A percentile compares a stretch with the other conserved stretches of the same genome.
Evolutionary conservation across 2,888 invertebrate genomes (phyloP).

Genomic region (Lomographa bimaculata): DNA sequence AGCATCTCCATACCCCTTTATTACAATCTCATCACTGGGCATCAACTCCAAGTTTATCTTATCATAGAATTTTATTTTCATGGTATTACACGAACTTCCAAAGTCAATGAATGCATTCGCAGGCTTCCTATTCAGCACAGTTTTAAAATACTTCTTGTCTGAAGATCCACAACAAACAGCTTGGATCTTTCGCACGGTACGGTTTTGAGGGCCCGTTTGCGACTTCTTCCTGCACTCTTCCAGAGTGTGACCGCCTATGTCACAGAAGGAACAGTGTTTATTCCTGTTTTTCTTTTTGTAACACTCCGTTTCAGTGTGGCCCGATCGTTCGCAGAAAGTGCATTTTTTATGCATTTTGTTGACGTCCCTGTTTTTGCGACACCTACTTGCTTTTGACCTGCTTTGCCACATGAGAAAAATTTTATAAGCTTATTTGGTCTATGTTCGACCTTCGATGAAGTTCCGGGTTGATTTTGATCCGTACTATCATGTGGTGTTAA

Average conservation of each 20-base stretch:
- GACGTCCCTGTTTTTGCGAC: neutral
- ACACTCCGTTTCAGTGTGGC: conserved; percentile 15
- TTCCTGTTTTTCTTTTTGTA: neutral
- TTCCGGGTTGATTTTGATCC: neutral
- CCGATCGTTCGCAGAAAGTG: neutral
- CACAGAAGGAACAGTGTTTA: conserved; percentile 12
- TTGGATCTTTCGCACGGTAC: conserved; percentile 3
- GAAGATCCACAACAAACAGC: conserved; percentile 4
- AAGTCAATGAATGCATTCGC: conserved; percentile 22
- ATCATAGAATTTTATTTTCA: conserved; percentile 10
- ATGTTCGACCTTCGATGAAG: too few relatives aligned
- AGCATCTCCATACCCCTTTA: conserved; percentile 23
- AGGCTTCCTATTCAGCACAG: conserved; percentile 7
- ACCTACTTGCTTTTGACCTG: conserved; percentile 18
- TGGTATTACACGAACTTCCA: conserved; percentile 21
- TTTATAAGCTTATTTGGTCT: too few relatives aligned
- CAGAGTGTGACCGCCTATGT: conserved; percentile 10
- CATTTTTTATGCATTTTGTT: conserved; percentile 2
- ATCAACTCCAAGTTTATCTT: neutral
- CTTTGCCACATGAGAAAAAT: conserved; percentile 14
- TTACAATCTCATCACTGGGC: conserved; percentile 2
- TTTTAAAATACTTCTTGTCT: conserved; percentile 20
- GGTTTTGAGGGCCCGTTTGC: neutral
- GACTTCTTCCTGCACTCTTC: conserved; percentile 12
- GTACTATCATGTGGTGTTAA: too few relatives aligned